Evolutionary conservation across 2,113 vertebrate genomes (phyloP), one percentile per base, ranked within the genome.

Genomic region (Podarcis cretensis): DNA sequence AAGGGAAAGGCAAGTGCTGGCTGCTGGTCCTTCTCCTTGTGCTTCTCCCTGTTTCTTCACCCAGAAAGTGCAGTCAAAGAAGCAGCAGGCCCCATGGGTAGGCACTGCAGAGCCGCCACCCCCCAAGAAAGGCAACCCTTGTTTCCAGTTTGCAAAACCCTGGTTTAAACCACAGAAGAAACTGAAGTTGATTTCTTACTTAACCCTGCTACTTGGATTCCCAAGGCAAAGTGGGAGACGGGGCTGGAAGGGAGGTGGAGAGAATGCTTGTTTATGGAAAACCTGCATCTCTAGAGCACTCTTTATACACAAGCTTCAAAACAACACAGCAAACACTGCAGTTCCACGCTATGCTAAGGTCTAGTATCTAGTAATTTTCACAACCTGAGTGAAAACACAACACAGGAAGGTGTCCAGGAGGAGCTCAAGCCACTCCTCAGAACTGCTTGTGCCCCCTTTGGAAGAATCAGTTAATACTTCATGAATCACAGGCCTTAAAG

Each of bases 241-340:
- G 59, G 59, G 14, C 59, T 63, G 59, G 59, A 20, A 20, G 13
- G 59, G 59, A 65, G 65, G 84, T 71, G 35, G 37, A 68, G 81
- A 3, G 8, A 66, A 40, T 86, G 23, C 35, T 37, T 37, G 35
- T 37, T 37, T 37, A 37, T 37, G 35, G 35, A 37, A 37, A 37
- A 37, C 35, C 66, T 88, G 23, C 14, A 5, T 35, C 14, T 65
- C 75, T 23, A 85, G 80, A 43, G 12, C 78, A 37, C 66, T 43
- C 90, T 90, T 81, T 91, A 94, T 94, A 93, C 94, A 93, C 77
- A 89, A 90, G 7, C 0, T 78, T 48, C 21, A 25, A 76, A 37
- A 85, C 13, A 40, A 14, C 8, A 7, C 25, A 2, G 16, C 66
- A 13, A 83, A 27, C 23, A 68, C 37, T 48, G 6, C 16, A 83